Percentiles rank a stretch among this genome's conserved stretches.
Conservation (phyloP, 2,888 invertebrate genomes). For the Lamproptera curius region DNA sequence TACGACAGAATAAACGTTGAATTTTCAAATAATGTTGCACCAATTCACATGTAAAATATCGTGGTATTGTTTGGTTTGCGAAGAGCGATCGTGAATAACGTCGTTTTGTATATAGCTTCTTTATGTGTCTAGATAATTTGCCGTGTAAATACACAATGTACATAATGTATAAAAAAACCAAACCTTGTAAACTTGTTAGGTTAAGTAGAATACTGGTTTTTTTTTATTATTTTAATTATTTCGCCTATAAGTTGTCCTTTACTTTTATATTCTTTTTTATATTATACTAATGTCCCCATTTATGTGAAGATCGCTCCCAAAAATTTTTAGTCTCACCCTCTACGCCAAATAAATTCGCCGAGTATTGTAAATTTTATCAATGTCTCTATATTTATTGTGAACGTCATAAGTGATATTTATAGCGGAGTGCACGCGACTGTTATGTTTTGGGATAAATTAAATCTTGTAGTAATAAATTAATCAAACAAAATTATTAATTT, state of each 20-base stretch:
- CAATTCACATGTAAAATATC: conserved; percentile 24
- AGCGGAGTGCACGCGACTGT: conserved; percentile 22
- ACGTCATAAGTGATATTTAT: neutral
- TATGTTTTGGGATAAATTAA: no score
- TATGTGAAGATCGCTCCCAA: conserved; percentile 38
- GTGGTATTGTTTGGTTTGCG: conserved; percentile 26
- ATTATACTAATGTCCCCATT: conserved; percentile 31
- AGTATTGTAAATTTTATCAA: conserved; percentile 36
- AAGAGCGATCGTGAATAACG: no score
- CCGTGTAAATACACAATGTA: conserved; percentile 52
- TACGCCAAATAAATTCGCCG: conserved; percentile 49
- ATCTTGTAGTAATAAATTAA: no score
- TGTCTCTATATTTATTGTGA: conserved; percentile 15
- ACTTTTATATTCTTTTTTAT: conserved; percentile 43
- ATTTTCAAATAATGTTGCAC: conserved; percentile 7
- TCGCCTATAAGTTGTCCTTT: neutral
- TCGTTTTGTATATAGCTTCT: conserved; percentile 44
- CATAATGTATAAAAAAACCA: conserved; percentile 43
- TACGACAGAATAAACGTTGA: neutral
- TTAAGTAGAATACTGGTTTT: conserved; percentile 48
- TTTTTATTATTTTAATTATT: conserved; percentile 24
- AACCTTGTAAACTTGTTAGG: conserved; percentile 32
- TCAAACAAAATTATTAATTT: no score
- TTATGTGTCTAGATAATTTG: conserved; percentile 39
- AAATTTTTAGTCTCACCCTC: conserved; percentile 43